Percentiles rank a stretch among this genome's conserved stretches.
phyloP scores from a whole-genome alignment of 2,888 invertebrate genomes.

The Thumatha senex region DNA sequence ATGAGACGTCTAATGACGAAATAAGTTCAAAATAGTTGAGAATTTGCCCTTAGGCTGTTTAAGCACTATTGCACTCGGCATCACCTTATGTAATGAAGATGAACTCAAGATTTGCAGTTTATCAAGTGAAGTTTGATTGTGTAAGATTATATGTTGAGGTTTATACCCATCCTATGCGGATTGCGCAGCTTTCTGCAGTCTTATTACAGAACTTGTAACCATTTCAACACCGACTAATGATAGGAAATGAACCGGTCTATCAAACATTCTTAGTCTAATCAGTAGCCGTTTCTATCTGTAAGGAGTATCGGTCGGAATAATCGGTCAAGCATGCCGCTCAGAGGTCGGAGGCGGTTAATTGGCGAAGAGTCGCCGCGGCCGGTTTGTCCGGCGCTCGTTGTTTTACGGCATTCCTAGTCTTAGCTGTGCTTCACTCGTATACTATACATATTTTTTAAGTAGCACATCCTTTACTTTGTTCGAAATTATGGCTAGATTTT shows the following conservation, averaged over 20 bases:
- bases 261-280: slow-evolving; percentile 32
- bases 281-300: slow-evolving; percentile 46
- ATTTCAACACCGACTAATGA: slow-evolving; percentile 20
- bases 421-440: slow-evolving; percentile 40
- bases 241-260: slow-evolving; percentile 24
- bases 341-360: slow-evolving; percentile 79
- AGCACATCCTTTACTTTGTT: slow-evolving; percentile 38
- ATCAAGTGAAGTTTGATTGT: slow-evolving; percentile 35
- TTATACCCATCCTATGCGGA: slow-evolving; percentile 23
- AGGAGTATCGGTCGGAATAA: slow-evolving; percentile 57
- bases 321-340: slow-evolving; percentile 56
- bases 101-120: slow-evolving; percentile 19
- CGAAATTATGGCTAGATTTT: slow-evolving; percentile 7
- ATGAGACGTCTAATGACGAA: not conserved
- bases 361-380: slow-evolving; percentile 69
- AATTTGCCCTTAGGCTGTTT: not conserved
- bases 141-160: slow-evolving; percentile 32
- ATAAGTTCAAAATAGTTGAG: not conserved
- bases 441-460: slow-evolving; percentile 39
- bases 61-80: slow-evolving; percentile 1
- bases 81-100: slow-evolving; percentile 14
- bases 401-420: slow-evolving; percentile 70
- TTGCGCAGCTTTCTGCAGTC: slow-evolving; percentile 9
- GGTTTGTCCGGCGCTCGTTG: slow-evolving; percentile 70
- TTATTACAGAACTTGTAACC: slow-evolving; percentile 13